Conservation (phyloP, 2,113 vertebrate genomes). For the Lepisosteus osseus region DNA sequence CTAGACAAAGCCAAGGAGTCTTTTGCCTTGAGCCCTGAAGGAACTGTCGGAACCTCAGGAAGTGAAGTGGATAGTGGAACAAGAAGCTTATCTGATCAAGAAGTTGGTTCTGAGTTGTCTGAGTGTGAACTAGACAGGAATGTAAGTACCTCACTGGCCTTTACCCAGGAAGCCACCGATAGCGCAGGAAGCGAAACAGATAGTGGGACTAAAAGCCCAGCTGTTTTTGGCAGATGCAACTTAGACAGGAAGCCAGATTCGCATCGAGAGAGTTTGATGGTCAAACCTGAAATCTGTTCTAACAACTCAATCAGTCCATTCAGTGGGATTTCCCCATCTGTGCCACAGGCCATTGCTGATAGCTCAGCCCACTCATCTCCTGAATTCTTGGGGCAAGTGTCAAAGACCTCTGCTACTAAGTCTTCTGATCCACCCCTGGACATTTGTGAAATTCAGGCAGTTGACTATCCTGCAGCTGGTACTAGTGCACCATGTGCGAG, state of each 20-base stretch:
- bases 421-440: background rate
- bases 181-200: background rate
- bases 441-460: constrained; percentile 22
- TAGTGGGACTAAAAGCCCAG: background rate
- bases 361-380: constrained; percentile 37
- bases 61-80: constrained; percentile 33
- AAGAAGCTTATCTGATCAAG: constrained; percentile 1
- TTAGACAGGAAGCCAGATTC: background rate
- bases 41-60: background rate
- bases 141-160: background rate
- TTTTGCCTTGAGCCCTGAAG: too few species aligned
- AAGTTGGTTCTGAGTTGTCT: background rate
- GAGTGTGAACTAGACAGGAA: background rate
- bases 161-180: background rate
- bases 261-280: constrained; percentile 4
- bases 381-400: constrained; percentile 14
- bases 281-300: background rate
- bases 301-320: constrained; percentile 12
- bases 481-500: background rate
- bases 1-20: background rate
- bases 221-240: background rate
- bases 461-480: constrained; percentile 17
- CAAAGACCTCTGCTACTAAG: background rate
- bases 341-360: constrained; percentile 37
- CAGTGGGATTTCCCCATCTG: constrained; percentile 20